These are phyloP conservation scores for Mellivora capensis DNA, from an alignment of 2,113 vertebrate genomes.

Conservation along the genomic window DNA sequence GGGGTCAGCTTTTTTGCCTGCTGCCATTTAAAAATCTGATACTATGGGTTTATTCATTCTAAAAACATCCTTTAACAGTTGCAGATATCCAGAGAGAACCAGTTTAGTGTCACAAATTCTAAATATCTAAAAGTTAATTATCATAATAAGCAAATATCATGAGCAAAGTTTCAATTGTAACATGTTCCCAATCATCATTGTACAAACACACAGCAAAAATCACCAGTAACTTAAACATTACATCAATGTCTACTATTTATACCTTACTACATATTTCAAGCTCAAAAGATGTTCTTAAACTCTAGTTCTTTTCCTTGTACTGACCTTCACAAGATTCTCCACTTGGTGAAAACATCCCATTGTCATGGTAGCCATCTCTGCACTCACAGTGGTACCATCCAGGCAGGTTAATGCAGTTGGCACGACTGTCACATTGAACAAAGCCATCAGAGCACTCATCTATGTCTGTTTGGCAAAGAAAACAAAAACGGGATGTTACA, in stretches of 20 bases:
- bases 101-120: not conserved
- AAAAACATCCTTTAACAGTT: not conserved
- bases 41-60: not conserved
- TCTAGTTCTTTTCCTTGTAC: constrained; percentile 58
- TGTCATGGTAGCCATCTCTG: constrained; percentile 98
- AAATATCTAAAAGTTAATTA: not conserved
- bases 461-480: constrained; percentile 87
- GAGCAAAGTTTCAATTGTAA: not conserved
- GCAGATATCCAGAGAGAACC: not conserved
- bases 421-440: constrained; percentile 95
- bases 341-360: constrained; percentile 93
- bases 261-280: not conserved
- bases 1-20: not conserved
- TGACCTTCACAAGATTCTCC: constrained; percentile 98
- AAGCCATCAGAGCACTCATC: constrained; percentile 97
- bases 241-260: not conserved
- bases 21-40: not conserved
- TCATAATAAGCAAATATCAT: not conserved
- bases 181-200: not conserved
- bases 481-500: constrained; percentile 45
- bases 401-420: constrained; percentile 96
- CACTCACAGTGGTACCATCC: constrained; percentile 99
- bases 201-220: not conserved
- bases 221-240: not conserved
- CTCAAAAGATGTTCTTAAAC: not conserved